Percentiles rank a stretch among this genome's conserved stretches.
Evolutionary conservation across 2,888 invertebrate species (phyloP).

Genomic region (Acholoe squamosa): DNA sequence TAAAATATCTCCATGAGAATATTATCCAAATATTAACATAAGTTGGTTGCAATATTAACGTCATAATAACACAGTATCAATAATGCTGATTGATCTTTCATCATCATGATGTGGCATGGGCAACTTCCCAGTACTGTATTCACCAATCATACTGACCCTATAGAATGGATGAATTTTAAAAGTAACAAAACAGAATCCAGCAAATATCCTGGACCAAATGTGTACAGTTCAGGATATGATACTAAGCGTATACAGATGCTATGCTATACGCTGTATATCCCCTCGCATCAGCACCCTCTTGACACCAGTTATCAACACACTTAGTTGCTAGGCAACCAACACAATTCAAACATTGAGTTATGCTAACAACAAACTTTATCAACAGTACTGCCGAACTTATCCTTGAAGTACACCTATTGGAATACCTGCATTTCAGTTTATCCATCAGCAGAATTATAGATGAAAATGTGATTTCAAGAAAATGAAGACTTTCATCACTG

Average conservation of each 20-base stretch:
- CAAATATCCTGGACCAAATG: neutral
- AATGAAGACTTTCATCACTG: neutral
- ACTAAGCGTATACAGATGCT: neutral
- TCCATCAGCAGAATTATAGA: neutral
- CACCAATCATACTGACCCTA: neutral
- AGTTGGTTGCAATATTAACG: too few species aligned
- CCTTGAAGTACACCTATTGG: neutral
- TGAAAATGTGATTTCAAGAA: too few species aligned
- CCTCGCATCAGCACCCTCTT: neutral
- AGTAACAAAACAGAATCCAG: neutral
- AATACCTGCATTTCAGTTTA: neutral
- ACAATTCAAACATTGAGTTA: neutral
- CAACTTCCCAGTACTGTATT: neutral
- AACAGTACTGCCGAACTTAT: neutral
- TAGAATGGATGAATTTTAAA: neutral
- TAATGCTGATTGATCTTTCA: too few species aligned
- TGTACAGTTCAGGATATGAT: neutral
- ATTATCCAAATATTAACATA: too few species aligned
- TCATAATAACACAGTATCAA: too few species aligned
- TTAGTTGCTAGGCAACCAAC: neutral
- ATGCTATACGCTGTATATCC: neutral
- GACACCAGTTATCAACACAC: neutral
- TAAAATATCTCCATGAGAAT: too few species aligned
- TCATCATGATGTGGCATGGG: too few species aligned
- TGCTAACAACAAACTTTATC: conserved; percentile 1